A percentile compares a stretch with the other conserved stretches of the same genome.
Evolutionary conservation across 1,140 invertebrate genomes (phyloP).

Genomic region (Batillaria attramentaria): DNA sequence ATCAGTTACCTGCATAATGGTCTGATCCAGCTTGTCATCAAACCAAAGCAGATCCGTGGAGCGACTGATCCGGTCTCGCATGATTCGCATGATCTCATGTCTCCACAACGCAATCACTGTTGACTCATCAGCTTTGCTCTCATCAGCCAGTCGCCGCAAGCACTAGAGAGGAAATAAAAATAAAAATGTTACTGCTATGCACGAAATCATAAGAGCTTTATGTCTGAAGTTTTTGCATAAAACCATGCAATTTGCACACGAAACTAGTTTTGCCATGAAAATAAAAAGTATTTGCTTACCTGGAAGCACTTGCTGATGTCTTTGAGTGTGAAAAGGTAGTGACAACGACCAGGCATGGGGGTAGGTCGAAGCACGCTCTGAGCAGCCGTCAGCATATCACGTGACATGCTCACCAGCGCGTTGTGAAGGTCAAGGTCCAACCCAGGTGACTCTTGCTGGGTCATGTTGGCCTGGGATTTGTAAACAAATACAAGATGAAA

Average conservation of each 20-base stretch:
- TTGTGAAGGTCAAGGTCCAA: constrained; percentile 70
- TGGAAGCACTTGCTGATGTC: constrained; percentile 70
- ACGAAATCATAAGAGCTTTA: no score
- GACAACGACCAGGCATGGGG: constrained; percentile 66
- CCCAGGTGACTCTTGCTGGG: constrained; percentile 60
- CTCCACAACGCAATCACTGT: constrained; percentile 69
- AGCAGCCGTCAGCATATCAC: constrained; percentile 62
- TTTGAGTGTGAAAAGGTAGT: constrained; percentile 71
- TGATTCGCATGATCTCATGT: constrained; percentile 68
- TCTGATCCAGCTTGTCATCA: constrained; percentile 61
- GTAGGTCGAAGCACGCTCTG: constrained; percentile 65
- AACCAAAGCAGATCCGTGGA: constrained; percentile 67
- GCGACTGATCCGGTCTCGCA: constrained; percentile 65
- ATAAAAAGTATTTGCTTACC: no score
- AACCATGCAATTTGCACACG: no score
- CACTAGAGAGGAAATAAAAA: constrained; percentile 53
- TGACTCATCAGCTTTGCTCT: constrained; percentile 67
- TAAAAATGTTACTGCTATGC: not conserved
- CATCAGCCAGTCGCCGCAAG: constrained; percentile 64
- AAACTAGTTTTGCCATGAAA: no score
- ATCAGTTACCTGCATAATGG: constrained; percentile 58
- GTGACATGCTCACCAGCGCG: constrained; percentile 67
- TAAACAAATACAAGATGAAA: not conserved
- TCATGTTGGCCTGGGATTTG: constrained; percentile 63
- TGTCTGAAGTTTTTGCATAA: no score